Percentiles rank a stretch among this genome's conserved stretches.
phyloP scores from a whole-genome alignment of 1,140 invertebrate genomes.

The Drosophila kikkawai region DNA sequence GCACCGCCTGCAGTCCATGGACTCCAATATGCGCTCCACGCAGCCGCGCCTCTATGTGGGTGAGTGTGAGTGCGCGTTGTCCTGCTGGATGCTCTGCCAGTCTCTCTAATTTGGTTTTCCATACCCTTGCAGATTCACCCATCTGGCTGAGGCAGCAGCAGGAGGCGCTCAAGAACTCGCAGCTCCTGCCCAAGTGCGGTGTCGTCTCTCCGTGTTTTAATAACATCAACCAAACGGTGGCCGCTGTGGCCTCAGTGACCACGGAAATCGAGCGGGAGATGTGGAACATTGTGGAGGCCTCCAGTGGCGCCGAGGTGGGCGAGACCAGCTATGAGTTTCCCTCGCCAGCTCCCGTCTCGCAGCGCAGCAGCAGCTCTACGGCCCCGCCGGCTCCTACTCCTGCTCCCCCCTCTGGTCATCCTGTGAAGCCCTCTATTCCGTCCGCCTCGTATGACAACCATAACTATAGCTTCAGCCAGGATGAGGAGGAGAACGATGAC shows the following conservation, averaged over 20 bases:
- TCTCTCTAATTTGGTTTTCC: slow-evolving; percentile 13
- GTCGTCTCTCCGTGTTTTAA: slow-evolving; percentile 76
- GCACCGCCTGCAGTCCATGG: slow-evolving; percentile 79
- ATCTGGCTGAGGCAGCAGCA: slow-evolving; percentile 83
- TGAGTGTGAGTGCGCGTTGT: slow-evolving; percentile 78
- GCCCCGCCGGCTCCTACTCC: slow-evolving; percentile 17
- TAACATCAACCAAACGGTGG: slow-evolving; percentile 83
- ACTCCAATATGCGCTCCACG: slow-evolving; percentile 78
- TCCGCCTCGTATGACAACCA: slow-evolving; percentile 76
- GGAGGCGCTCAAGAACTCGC: slow-evolving; percentile 73
- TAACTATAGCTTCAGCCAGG: slow-evolving; percentile 68
- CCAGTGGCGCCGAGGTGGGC: slow-evolving; percentile 77
- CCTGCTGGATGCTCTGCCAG: slow-evolving; percentile 1
- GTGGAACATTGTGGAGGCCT: slow-evolving; percentile 85
- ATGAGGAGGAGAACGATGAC: slow-evolving; percentile 51
- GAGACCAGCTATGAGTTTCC: slow-evolving; percentile 79
- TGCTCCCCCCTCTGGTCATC: background rate
- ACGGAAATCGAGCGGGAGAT: slow-evolving; percentile 84
- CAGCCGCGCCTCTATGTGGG: slow-evolving; percentile 84
- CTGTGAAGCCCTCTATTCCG: slow-evolving; percentile 25
- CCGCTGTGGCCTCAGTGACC: slow-evolving; percentile 81
- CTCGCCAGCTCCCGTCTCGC: slow-evolving; percentile 34
- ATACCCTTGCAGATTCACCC: slow-evolving; percentile 65
- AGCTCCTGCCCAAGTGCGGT: slow-evolving; percentile 72
- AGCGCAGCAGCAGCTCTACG: slow-evolving; percentile 59